Evolutionary conservation across 2,888 invertebrate genomes (phyloP), one percentile per base, ranked within the genome.

Genomic region (Caradrina clavipalpis): DNA sequence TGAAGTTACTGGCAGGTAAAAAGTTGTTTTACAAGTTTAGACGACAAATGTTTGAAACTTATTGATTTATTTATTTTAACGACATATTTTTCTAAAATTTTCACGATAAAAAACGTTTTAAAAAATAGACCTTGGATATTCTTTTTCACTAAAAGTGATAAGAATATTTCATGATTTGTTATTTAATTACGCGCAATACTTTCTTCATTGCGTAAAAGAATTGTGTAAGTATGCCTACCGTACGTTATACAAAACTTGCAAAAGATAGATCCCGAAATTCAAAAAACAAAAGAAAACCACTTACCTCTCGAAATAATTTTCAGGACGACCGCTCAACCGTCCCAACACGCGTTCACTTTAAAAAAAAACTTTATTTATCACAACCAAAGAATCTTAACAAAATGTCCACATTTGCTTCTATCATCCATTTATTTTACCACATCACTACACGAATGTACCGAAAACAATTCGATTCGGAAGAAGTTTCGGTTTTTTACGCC

Each of bases 271-370:
- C 15, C 2, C 8, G 7, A 31, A n/a, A 56, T 6, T 3, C 21
- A 60, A 63, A n/a, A 10, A 54, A 57, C 8, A n/a, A 50, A 45
- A 56, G 53, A 7, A 13, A 45, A 68, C 15, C 69, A 87, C 93
- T 91, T 82, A 94, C 94, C 94, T 90, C 84, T 88, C 87, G 89
- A 87, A 92, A 89, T 86, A 86, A 90, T 85, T 89, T 87, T 91
- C 94, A 94, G 93, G 90, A 91, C 92, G 90, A 86, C 87, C 86
- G 88, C 88, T 87, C 88, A 87, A 87, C 87, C 85, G 89, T 86
- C 81, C 83, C 86, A 86, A 86, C 89, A 86, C 87, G 88, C 88
- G 89, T 87, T 87, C 92, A 94, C 94, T 93, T 93, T 92, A 92
- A 86, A 90, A 35, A 35, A 35, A 91, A 94, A 93, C 93, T 93